phyloP scores from a whole-genome alignment of 1,140 invertebrate species.

The Archegozetes longisetosus region DNA sequence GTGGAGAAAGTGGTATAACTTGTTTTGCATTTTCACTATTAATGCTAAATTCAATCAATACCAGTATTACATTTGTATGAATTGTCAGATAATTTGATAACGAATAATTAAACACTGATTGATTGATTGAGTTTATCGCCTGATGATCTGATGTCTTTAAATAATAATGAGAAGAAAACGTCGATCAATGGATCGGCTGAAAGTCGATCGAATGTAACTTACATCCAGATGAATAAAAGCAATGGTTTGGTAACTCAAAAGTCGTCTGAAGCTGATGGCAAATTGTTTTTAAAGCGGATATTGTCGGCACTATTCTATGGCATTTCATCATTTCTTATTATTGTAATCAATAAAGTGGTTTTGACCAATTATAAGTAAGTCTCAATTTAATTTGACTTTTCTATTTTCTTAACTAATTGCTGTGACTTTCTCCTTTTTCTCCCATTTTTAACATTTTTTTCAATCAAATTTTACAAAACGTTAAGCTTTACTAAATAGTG shows the following conservation, averaged over 20 bases:
- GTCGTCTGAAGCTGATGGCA: background rate
- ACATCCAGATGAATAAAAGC: background rate
- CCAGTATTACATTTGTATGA: no score
- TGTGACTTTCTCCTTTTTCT: background rate
- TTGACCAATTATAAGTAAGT: conserved; percentile 53
- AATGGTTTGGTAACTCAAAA: background rate
- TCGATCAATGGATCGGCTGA: background rate
- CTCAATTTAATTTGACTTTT: conserved; percentile 9
- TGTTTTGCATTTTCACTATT: no score
- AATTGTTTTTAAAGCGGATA: conserved; percentile 15
- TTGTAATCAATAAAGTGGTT: conserved; percentile 88
- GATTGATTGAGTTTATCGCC: no score
- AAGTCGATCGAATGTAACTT: background rate
- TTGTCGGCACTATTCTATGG: conserved; percentile 67
- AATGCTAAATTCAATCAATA: no score
- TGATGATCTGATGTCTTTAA: no score
- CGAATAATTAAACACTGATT: no score
- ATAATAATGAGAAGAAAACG: background rate
- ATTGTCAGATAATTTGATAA: no score
- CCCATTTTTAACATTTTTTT: background rate
- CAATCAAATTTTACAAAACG: background rate
- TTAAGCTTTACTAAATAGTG: background rate
- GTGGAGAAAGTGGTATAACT: no score
- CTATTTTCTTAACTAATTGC: background rate
- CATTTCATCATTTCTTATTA: conserved; percentile 76